These are phyloP conservation scores for Labroides dimidiatus DNA, from an alignment of 2,797 vertebrate genomes.

Conservation along the genomic window DNA sequence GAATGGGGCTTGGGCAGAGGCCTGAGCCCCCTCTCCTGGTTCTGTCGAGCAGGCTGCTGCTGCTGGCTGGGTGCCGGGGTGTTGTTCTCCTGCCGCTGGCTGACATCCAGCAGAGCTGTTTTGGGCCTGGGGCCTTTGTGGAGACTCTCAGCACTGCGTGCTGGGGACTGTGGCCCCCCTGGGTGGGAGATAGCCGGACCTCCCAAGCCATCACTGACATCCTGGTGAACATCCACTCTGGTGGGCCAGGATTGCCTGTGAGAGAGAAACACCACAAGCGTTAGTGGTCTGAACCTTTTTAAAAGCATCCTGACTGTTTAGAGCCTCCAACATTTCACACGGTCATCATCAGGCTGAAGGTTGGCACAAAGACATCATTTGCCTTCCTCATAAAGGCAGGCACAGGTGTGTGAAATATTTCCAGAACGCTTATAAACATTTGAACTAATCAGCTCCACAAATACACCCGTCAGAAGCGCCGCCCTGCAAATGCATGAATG, in stretches of 20 bases:
- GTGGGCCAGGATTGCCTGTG: conserved; percentile 97
- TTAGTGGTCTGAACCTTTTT: not conserved
- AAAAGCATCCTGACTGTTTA: not conserved
- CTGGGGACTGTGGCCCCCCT: conserved; percentile 91
- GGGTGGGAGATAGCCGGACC: conserved; percentile 92
- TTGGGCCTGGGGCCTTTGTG: conserved; percentile 94
- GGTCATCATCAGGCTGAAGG: not conserved
- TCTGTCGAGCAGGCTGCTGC: conserved; percentile 51
- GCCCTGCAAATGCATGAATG: not conserved
- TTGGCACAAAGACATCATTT: not conserved
- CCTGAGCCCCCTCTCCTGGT: conserved; percentile 68
- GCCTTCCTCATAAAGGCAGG: too few relatives aligned
- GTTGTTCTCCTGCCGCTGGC: conserved; percentile 78
- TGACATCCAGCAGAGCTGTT: conserved; percentile 86
- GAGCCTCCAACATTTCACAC: not conserved
- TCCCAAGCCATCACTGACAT: conserved; percentile 94
- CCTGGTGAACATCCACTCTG: conserved; percentile 95
- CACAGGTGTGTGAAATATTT: not conserved
- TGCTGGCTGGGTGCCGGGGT: conserved; percentile 30
- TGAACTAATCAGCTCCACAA: not conserved
- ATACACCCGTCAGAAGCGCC: not conserved
- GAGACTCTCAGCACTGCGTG: conserved; percentile 91
- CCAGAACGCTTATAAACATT: not conserved
- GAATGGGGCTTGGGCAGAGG: conserved; percentile 71
- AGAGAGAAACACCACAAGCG: conserved; percentile 23